Evolutionary conservation across 2,113 vertebrate genomes (phyloP), one percentile per base, ranked within the genome.

Genomic region (Channa argus): DNA sequence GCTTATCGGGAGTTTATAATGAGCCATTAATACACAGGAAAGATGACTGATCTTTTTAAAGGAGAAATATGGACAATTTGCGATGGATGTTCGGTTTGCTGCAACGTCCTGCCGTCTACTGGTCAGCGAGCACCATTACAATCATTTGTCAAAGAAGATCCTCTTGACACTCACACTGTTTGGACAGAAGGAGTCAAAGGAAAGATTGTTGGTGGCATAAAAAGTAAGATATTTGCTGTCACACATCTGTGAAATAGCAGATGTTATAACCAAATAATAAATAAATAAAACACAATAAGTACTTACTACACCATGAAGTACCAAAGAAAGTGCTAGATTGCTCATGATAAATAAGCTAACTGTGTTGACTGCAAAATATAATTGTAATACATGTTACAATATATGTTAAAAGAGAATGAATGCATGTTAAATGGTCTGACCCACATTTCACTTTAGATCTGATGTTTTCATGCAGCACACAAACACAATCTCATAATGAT

Each of bases 401-500:
- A 14, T 0, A 33, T 49, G 1, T 9, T 33, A 51, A 43, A 49
- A 1, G 0, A 8, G 5, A 49, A 50, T 5, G 15, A 41, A 24
- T 2, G 2, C 0, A 45, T 54, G 12, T 44, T n/a, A 52, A 7
- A 4, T 5, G 8, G 5, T 4, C 5, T 34, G 4, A 5, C 14
- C 11, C 4, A 6, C 13, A 1, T 1, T 24, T 24, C n/a, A 33
- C 44, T 38, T 44, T 15, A 36, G 24, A 24, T 50, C 33, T 37
- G 55, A 15, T 47, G 9, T 8, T 56, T 14, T 67, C 49, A 44
- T 6, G 33, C 50, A 63, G 53, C 62, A 79, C 74, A 73, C 44
- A 2, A 72, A 59, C 15, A 49, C 47, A 39, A 76, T 75, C 53
- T 49, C 50, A 86, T 74, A 81, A 78, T 14, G 69, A 52, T 80